phyloP scores from a whole-genome alignment of 2,797 vertebrate species.

The Hemitrygon akajei region DNA sequence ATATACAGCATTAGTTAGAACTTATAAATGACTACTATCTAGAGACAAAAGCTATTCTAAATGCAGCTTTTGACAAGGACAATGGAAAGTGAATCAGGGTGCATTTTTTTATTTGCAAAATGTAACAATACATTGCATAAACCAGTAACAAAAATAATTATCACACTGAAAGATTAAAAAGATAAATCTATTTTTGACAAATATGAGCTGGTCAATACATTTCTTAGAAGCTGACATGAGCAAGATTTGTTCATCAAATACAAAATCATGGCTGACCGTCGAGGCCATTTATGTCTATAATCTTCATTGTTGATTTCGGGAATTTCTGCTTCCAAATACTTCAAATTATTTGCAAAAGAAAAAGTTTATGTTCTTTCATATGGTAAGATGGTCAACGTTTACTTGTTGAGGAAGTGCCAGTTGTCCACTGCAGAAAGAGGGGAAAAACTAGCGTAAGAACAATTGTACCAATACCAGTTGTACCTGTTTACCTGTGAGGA shows the following conservation, averaged over 20 bases:
- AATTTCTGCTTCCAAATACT: not conserved
- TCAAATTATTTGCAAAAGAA: not conserved
- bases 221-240: not conserved
- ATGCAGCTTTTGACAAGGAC: not conserved
- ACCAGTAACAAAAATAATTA: not conserved
- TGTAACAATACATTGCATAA: not conserved
- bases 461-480: not conserved
- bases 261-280: not conserved
- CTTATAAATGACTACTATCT: not conserved
- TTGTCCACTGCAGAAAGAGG: slow-evolving; percentile 57
- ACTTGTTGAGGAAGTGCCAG: slow-evolving; percentile 63
- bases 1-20: no score
- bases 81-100: not conserved
- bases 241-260: not conserved
- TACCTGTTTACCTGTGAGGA: not conserved
- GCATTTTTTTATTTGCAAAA: not conserved
- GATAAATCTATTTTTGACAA: not conserved
- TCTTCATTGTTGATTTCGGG: not conserved
- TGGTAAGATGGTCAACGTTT: slow-evolving; percentile 22
- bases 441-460: not conserved
- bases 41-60: not conserved
- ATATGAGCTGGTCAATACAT: not conserved
- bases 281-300: not conserved
- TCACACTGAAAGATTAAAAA: not conserved
- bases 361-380: not conserved